phyloP scores from a whole-genome alignment of 1,140 invertebrate genomes.

The Drosophila prosaltans region DNA sequence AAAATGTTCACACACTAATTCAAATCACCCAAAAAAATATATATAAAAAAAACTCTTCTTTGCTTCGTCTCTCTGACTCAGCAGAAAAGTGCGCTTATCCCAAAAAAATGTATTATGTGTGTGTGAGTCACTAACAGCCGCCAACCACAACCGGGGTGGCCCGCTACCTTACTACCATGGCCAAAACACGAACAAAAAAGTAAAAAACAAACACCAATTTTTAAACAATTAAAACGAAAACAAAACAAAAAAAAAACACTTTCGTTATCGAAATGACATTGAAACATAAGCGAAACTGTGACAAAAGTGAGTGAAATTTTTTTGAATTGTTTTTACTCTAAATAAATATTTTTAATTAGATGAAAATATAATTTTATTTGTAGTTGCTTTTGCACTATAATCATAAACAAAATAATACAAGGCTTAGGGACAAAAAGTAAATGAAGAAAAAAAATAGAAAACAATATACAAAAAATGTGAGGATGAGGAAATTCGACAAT shows the following conservation, averaged over 20 bases:
- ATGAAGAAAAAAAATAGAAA: slow-evolving; percentile 10
- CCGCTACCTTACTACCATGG: neutral
- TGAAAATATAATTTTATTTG: neutral
- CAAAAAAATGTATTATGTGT: neutral
- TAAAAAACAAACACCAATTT: neutral
- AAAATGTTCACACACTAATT: slow-evolving; percentile 7
- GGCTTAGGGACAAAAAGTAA: neutral
- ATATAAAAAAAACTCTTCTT: neutral
- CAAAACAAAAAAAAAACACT: slow-evolving; percentile 2
- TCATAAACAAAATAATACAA: slow-evolving; percentile 2
- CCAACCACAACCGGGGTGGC: neutral
- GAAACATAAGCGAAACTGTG: neutral
- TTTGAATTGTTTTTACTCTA: too few relatives aligned
- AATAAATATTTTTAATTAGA: neutral
- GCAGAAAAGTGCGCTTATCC: slow-evolving; percentile 26
- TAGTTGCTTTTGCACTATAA: neutral
- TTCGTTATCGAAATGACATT: slow-evolving; percentile 20
- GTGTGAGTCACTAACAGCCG: neutral
- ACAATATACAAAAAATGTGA: slow-evolving; percentile 11
- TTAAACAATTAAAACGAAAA: slow-evolving; percentile 17
- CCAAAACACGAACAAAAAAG: slow-evolving; percentile 5
- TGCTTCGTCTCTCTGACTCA: slow-evolving; percentile 42
- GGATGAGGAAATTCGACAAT: neutral
- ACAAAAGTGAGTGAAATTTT: slow-evolving; percentile 1
- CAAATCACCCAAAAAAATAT: slow-evolving; percentile 26